Percentiles rank a stretch among this genome's conserved stretches.
Conservation (phyloP, 2,113 vertebrate genomes). For the Lanius collurio region DNA sequence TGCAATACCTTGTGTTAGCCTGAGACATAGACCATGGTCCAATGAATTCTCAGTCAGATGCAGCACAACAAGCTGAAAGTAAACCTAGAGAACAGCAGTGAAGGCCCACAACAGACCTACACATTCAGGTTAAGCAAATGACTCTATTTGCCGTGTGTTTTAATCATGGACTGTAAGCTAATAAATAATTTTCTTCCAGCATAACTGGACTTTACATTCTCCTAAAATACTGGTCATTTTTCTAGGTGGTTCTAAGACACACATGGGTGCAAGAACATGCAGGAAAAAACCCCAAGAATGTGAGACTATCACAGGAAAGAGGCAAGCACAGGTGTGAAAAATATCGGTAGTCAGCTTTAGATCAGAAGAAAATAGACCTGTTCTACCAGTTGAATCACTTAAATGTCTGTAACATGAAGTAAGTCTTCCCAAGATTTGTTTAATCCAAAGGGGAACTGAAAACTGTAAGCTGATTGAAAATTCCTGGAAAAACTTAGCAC, state of each 20-base stretch:
- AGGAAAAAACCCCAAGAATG: background rate
- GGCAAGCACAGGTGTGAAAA: background rate
- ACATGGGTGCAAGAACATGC: fast-evolving
- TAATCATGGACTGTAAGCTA: background rate
- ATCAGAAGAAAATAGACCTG: background rate
- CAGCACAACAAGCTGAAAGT: background rate
- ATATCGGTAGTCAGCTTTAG: background rate
- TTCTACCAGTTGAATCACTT: background rate
- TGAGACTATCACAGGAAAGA: background rate
- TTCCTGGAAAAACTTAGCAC: background rate
- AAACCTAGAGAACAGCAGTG: background rate
- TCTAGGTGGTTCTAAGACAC: background rate
- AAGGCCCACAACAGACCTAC: background rate
- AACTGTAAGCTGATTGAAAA: background rate
- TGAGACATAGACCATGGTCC: fast-evolving
- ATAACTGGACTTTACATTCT: background rate
- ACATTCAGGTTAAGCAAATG: background rate
- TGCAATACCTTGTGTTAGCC: background rate
- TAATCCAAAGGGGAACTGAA: background rate
- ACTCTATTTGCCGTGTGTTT: background rate
- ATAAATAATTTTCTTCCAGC: background rate
- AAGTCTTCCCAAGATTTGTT: background rate
- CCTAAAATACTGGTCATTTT: background rate
- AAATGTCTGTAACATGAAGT: background rate
- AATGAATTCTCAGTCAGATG: background rate